A percentile compares a stretch with the other conserved stretches of the same genome.
These are phyloP conservation scores for Sitobion miscanthi DNA, from an alignment of 1,140 invertebrate genomes.

Conservation along the genomic window DNA sequence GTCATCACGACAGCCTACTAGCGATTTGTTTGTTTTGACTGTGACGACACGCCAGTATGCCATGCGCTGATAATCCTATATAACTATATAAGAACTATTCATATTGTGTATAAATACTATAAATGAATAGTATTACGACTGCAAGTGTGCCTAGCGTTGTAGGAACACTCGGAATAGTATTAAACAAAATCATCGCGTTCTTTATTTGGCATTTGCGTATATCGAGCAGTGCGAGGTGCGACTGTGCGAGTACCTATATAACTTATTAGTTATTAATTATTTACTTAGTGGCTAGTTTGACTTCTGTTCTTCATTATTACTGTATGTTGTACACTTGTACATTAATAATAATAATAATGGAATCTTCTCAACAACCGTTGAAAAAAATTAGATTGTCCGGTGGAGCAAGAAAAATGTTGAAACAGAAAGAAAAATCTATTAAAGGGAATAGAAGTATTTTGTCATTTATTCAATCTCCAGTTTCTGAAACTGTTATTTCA, in stretches of 20 bases:
- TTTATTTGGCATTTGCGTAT: conserved; percentile 1
- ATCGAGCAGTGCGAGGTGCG: not conserved
- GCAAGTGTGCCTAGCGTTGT: not conserved
- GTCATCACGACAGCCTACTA: not conserved
- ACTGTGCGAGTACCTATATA: not conserved
- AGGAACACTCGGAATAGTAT: not conserved
- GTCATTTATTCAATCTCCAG: no score
- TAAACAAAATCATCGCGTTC: conserved; percentile 12
- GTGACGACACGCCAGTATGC: not conserved
- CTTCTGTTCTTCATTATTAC: not conserved
- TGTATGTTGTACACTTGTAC: conserved; percentile 13
- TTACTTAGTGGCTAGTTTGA: conserved; percentile 7
- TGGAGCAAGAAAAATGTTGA: not conserved
- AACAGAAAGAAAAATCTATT: no score
- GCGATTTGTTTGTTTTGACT: not conserved
- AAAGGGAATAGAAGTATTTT: no score
- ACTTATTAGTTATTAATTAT: not conserved
- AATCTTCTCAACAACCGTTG: conserved; percentile 6
- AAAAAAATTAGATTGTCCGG: conserved; percentile 18
- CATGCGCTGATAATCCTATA: conserved; percentile 3
- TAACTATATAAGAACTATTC: not conserved
- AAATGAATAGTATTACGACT: not conserved
- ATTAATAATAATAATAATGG: conserved; percentile 2
- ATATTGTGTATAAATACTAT: conserved; percentile 4
- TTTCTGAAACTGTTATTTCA: no score